These are phyloP conservation scores for Pilophorus perplexus DNA, from an alignment of 2,888 invertebrate genomes.

Conservation along the genomic window DNA sequence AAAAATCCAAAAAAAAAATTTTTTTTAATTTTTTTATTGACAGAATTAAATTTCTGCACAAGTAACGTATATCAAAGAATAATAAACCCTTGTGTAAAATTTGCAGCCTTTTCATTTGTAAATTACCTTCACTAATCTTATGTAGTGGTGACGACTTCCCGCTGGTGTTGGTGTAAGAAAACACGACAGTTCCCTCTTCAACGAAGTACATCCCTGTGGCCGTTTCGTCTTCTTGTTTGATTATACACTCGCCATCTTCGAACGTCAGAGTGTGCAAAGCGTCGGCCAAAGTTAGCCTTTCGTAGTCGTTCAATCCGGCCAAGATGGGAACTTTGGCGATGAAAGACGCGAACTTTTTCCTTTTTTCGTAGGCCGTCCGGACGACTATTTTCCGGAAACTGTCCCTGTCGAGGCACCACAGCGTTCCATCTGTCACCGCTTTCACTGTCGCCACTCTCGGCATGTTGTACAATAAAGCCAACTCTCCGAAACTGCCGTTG, in stretches of 20 bases:
- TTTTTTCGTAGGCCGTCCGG: slow-evolving; percentile 93
- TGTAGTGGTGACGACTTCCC: slow-evolving; percentile 56
- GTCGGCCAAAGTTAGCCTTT: slow-evolving; percentile 95
- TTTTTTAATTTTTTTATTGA: too few species aligned
- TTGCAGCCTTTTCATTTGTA: too few species aligned
- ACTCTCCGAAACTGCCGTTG: slow-evolving; percentile 89
- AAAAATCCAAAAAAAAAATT: too few species aligned
- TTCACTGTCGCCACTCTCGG: slow-evolving; percentile 93
- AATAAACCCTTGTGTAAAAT: too few species aligned
- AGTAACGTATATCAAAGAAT: too few species aligned
- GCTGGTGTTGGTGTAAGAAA: slow-evolving; percentile 79
- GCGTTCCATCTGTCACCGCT: slow-evolving; percentile 74
- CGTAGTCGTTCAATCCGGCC: slow-evolving; percentile 88
- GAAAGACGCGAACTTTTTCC: slow-evolving; percentile 93
- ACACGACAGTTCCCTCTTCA: slow-evolving; percentile 84
- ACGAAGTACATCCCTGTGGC: slow-evolving; percentile 99
- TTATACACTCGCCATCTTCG: slow-evolving; percentile 75
- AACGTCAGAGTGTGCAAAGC: slow-evolving; percentile 80
- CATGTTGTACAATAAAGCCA: slow-evolving; percentile 97
- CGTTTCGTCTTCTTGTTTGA: slow-evolving; percentile 85
- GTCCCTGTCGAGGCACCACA: slow-evolving; percentile 98
- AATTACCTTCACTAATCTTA: too few species aligned
- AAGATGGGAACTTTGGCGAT: slow-evolving; percentile 94
- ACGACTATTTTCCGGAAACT: slow-evolving; percentile 94
- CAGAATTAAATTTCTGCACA: too few species aligned